Conservation (phyloP, 2,113 vertebrate genomes). For the Girardinichthys multiradiatus region DNA sequence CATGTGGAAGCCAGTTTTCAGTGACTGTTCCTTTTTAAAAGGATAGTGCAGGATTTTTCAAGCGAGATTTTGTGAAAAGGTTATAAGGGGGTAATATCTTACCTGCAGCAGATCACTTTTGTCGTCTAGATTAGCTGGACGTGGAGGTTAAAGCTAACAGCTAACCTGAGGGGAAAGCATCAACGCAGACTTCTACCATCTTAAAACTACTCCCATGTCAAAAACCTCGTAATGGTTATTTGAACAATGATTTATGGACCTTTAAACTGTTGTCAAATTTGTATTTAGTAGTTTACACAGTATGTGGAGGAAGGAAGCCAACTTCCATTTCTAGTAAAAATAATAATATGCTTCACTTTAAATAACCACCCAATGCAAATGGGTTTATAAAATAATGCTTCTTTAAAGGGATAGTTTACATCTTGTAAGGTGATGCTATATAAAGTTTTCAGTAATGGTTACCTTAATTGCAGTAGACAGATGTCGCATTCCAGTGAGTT, state of each 20-base stretch:
- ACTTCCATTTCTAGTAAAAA: no score
- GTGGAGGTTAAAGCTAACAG: not conserved
- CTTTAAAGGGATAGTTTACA: no score
- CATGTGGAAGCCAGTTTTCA: conserved; percentile 10
- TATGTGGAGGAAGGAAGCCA: not conserved
- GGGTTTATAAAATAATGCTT: not conserved
- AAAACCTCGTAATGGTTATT: not conserved
- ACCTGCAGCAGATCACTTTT: not conserved
- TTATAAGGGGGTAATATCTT: not conserved
- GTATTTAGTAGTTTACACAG: not conserved
- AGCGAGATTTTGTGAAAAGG: no score
- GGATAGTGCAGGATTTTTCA: no score
- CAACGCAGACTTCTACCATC: no score
- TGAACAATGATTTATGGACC: not conserved
- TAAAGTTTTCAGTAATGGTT: no score
- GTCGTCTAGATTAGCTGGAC: not conserved
- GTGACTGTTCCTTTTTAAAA: conserved; percentile 1
- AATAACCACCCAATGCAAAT: not conserved
- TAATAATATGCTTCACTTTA: no score
- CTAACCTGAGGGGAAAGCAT: not conserved
- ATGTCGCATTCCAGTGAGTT: no score
- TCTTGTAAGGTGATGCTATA: no score
- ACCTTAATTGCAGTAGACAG: no score
- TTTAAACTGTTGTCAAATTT: not conserved
- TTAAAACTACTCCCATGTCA: not conserved